Evolutionary conservation across 2,888 invertebrate species (phyloP).

Genomic region (Phyllotreta striolata): DNA sequence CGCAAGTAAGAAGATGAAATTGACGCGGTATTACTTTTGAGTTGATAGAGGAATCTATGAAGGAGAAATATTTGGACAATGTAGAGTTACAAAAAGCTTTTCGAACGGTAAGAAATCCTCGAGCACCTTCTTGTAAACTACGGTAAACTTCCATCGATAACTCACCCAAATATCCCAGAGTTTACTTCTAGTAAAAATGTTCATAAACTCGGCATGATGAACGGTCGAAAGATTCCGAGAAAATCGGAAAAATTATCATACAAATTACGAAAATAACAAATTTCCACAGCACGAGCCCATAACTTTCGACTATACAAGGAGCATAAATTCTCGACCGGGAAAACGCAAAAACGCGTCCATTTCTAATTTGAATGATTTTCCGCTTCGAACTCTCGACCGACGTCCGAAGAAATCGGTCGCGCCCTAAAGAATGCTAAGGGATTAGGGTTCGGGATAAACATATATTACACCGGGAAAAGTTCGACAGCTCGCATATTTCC

Average conservation of each 20-base stretch:
- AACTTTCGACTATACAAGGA: conserved; percentile 5
- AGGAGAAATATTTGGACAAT: too few species aligned
- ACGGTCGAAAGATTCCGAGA: background rate
- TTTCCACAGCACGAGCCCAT: background rate
- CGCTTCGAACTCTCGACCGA: conserved; percentile 14
- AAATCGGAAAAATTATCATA: conserved; percentile 12
- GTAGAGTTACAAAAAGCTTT: too few species aligned
- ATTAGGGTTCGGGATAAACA: conserved; percentile 23
- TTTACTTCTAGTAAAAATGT: too few species aligned
- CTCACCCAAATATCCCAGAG: too few species aligned
- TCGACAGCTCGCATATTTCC: conserved; percentile 32
- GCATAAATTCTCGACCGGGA: conserved; percentile 2
- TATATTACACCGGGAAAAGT: conserved; percentile 26
- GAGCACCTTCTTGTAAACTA: too few species aligned
- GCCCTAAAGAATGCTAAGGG: conserved; percentile 19
- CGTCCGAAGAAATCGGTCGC: conserved; percentile 18
- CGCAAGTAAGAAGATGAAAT: too few species aligned
- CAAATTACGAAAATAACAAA: conserved; percentile 7
- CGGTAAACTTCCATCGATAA: too few species aligned
- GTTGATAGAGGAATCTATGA: too few species aligned
- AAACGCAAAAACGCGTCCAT: conserved; percentile 4
- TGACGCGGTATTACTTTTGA: too few species aligned
- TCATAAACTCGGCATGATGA: too few species aligned
- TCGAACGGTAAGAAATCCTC: too few species aligned
- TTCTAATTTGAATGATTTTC: conserved; percentile 32